Conservation (phyloP, 2,888 invertebrate species). For the Tetramorium bicarinatum region DNA sequence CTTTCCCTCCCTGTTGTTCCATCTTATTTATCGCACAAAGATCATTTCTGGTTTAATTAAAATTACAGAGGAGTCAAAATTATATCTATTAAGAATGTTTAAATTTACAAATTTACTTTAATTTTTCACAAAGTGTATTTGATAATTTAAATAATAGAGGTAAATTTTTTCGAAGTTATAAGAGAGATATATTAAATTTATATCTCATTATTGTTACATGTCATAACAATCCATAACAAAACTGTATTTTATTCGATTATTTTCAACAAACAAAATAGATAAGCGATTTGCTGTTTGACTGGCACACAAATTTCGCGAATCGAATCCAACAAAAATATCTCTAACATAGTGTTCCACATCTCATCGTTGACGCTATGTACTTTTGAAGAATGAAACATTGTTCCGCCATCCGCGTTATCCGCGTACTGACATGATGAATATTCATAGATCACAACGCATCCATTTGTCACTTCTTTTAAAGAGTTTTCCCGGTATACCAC, state of each 20-base stretch:
- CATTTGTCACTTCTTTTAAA: slow-evolving; percentile 57
- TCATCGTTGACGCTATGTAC: slow-evolving; percentile 33
- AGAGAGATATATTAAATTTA: not conserved
- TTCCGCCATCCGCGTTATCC: slow-evolving; percentile 41
- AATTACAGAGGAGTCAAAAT: not conserved
- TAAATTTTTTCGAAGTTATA: not conserved
- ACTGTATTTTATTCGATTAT: not conserved
- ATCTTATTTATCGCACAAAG: not conserved
- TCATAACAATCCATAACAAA: not conserved
- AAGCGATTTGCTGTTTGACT: not conserved
- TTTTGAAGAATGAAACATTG: slow-evolving; percentile 52
- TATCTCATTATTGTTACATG: not conserved
- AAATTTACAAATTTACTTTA: not conserved
- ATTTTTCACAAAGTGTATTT: not conserved
- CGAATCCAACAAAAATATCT: slow-evolving; percentile 25
- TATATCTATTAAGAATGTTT: not conserved
- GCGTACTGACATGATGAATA: slow-evolving; percentile 51
- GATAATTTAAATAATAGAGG: not conserved
- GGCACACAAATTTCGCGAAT: slow-evolving; percentile 5
- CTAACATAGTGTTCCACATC: slow-evolving; percentile 22
- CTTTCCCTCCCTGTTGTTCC: not conserved
- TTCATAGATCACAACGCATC: slow-evolving; percentile 49
- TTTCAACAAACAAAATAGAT: not conserved
- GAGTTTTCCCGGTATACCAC: slow-evolving; percentile 32
- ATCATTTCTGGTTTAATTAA: not conserved